Percentiles rank a stretch among this genome's conserved stretches.
Evolutionary conservation across 1,140 invertebrate genomes (phyloP).

Genomic region (Neotoxoptera formosana): DNA sequence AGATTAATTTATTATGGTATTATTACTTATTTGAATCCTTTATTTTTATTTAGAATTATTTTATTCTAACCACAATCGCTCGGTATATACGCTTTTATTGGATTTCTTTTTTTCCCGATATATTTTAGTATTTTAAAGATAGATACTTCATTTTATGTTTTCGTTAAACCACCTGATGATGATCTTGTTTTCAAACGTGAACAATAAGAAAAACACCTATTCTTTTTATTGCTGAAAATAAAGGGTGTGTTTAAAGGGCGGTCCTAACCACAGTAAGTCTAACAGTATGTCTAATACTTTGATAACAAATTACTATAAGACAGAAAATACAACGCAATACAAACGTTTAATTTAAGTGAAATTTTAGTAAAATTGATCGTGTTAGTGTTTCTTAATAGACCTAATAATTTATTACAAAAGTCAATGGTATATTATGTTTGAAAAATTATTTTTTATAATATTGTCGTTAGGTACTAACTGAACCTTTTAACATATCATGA

Average conservation of each 20-base stretch:
- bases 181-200: conserved; percentile 25
- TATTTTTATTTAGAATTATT: neutral
- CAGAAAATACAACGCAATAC: too few species aligned
- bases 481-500: neutral
- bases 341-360: too few species aligned
- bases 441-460: neutral
- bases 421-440: neutral
- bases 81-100: neutral
- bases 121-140: neutral
- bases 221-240: conserved; percentile 19
- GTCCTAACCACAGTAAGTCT: neutral
- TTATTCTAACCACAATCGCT: neutral
- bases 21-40: neutral
- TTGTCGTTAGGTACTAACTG: neutral
- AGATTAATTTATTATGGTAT: neutral
- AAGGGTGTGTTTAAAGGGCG: conserved; percentile 11
- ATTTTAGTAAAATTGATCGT: too few species aligned
- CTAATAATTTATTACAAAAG: neutral
- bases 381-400: neutral
- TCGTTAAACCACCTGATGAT: conserved; percentile 31
- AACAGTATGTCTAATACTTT: neutral
- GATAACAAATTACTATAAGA: neutral
- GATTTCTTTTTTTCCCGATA: neutral
- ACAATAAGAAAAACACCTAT: conserved; percentile 40
- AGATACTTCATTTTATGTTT: conserved; percentile 4